These are phyloP conservation scores for Tortrix viridana DNA, from an alignment of 2,888 invertebrate genomes.

Conservation along the genomic window DNA sequence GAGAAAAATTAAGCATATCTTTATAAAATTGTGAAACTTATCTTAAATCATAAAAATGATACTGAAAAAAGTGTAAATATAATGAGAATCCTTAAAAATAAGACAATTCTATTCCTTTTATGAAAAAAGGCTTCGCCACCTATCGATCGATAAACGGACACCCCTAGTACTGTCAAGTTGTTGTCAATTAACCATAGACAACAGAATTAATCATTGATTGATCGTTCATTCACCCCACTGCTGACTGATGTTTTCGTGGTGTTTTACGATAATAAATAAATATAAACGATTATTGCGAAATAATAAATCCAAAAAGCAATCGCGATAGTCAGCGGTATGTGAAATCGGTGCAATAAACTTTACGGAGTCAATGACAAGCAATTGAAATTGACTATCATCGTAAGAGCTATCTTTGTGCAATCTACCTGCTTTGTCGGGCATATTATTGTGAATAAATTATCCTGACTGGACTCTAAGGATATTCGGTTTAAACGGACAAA, in stretches of 20 bases:
- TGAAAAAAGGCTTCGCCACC: background rate
- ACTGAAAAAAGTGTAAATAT: background rate
- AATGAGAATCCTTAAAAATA: background rate
- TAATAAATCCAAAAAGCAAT: constrained; percentile 55
- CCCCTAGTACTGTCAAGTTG: constrained; percentile 49
- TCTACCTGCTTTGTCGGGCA: constrained; percentile 79
- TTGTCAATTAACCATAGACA: constrained; percentile 67
- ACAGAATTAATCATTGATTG: constrained; percentile 69
- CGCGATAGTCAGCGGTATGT: constrained; percentile 66
- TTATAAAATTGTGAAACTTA: background rate
- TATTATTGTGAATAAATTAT: constrained; percentile 74
- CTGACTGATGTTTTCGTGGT: constrained; percentile 79
- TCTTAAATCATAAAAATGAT: background rate
- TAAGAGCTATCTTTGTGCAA: constrained; percentile 72
- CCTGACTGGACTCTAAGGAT: constrained; percentile 64
- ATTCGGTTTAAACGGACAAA: constrained; percentile 64
- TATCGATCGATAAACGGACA: constrained; percentile 40
- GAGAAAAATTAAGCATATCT: background rate
- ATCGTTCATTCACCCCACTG: constrained; percentile 80
- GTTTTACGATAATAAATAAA: constrained; percentile 80
- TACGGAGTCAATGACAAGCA: constrained; percentile 56
- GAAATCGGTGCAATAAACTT: constrained; percentile 73
- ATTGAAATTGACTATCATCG: constrained; percentile 58
- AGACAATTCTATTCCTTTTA: background rate
- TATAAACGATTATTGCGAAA: constrained; percentile 71